A percentile compares a stretch with the other conserved stretches of the same genome.
phyloP scores from a whole-genome alignment of 2,797 vertebrate species.

The Enoplosus armatus region DNA sequence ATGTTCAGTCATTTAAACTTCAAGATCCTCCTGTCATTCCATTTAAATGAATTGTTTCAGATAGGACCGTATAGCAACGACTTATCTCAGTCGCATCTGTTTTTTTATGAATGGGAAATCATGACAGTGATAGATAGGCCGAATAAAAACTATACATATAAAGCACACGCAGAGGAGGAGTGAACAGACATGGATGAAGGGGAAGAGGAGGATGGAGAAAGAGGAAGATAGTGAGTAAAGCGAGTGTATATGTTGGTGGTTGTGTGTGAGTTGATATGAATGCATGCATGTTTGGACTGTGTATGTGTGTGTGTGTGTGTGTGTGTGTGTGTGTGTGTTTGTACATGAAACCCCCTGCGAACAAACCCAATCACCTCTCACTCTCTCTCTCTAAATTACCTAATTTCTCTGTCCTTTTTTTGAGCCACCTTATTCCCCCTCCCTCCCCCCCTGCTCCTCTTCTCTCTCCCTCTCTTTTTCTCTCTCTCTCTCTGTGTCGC shows the following conservation, averaged over 20 bases:
- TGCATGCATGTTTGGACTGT: constrained; percentile 39
- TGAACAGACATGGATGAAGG: background rate
- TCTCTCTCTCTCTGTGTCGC: constrained; percentile 82
- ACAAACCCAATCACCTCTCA: constrained; percentile 74
- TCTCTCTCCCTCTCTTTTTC: constrained; percentile 54
- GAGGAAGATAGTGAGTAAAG: background rate
- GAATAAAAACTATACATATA: constrained; percentile 58
- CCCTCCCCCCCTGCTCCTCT: constrained; percentile 56
- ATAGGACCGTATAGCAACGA: background rate
- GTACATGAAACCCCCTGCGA: constrained; percentile 55
- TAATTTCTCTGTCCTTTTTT: constrained; percentile 65
- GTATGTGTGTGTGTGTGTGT: constrained; percentile 13
- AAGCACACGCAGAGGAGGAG: constrained; percentile 40
- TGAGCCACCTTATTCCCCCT: constrained; percentile 67
- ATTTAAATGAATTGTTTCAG: constrained; percentile 21
- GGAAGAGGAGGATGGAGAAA: background rate
- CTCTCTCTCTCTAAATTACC: constrained; percentile 61
- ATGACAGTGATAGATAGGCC: constrained; percentile 60
- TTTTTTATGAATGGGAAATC: constrained; percentile 82
- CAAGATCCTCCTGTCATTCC: background rate
- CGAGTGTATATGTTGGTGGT: constrained; percentile 20
- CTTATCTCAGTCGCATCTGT: constrained; percentile 54
- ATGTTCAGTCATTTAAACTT: constrained; percentile 10
- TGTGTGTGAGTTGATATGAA: constrained; percentile 24
- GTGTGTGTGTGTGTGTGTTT: constrained; percentile 49